A percentile compares a stretch with the other conserved stretches of the same genome.
These are phyloP conservation scores for Ormyrus pomaceus DNA, from an alignment of 2,888 invertebrate species.

Conservation along the genomic window DNA sequence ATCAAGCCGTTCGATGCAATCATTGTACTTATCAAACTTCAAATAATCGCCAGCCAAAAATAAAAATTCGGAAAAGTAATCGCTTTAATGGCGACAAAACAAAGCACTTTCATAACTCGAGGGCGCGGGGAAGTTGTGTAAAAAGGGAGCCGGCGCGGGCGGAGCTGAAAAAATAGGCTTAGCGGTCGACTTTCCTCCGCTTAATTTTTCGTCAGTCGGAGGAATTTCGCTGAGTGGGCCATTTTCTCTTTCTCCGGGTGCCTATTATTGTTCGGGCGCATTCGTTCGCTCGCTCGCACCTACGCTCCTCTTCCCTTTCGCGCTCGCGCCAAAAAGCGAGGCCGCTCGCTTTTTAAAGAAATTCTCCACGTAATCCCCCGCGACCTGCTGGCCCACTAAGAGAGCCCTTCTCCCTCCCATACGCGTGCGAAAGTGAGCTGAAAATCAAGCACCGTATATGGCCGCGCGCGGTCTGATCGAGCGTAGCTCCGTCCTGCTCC, in stretches of 20 bases:
- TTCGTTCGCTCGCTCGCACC: background rate
- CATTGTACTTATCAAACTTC: background rate
- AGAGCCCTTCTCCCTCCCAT: background rate
- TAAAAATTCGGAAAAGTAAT: background rate
- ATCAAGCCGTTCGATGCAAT: background rate
- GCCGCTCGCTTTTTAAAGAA: constrained; percentile 53
- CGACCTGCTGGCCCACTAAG: constrained; percentile 56
- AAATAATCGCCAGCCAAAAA: background rate
- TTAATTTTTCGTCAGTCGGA: background rate
- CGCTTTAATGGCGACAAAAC: background rate
- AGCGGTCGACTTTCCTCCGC: no score
- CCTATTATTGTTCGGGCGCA: constrained; percentile 44
- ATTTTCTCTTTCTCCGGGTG: constrained; percentile 6
- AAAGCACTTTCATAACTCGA: background rate
- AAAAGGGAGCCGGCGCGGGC: no score
- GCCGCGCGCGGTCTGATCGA: constrained; percentile 43
- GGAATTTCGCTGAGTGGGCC: constrained; percentile 48
- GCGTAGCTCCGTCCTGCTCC: background rate
- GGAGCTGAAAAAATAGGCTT: no score
- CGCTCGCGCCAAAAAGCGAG: constrained; percentile 42
- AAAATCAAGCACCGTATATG: constrained; percentile 68
- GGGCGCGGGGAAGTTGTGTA: no score
- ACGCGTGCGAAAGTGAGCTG: constrained; percentile 62
- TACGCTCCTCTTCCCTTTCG: constrained; percentile 5
- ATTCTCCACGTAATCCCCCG: constrained; percentile 55